Base-by-base conservation (phyloP, 2,888 invertebrate species). In the Ectropis crepuscularia region DNA sequence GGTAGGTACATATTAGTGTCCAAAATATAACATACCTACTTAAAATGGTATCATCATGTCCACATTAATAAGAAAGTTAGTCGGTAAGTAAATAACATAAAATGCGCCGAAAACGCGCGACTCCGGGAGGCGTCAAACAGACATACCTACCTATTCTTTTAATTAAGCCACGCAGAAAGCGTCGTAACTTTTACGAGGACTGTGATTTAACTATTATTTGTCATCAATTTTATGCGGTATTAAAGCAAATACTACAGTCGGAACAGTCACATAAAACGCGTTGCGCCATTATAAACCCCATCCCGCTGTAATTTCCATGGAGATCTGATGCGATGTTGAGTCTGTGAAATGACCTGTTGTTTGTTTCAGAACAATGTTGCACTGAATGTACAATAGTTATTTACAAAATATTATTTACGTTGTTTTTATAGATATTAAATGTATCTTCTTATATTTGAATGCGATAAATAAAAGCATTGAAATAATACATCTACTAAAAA, bases 201-300 rank as follows among this genome's bases (percentile, higher is more conserved):
- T 78, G 84, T 90, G 92, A 92, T 92, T 92, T 92, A 90, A 92
- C 90, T 92, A 92, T 92, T 92, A 92, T 92, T 92, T 92, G 91
- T 91, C 92, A 89, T 92, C 88, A 91, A 91, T 90, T 92, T 91
- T 87, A 92, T 89, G 89, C 80, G 84, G 81, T 78, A 85, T 83
- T 89, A 88, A 89, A 90, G 85, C 84, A 90, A 89, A 90, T 88
- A 77, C 77, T 82, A 79, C 73, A 74, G 76, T 75, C 71, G 75
- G 74, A 77, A 77, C 74, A 77, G 78, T 82, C 77, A 70, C 79
- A 81, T 84, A 80, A 83, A 85, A 81, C 69, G 67, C 65, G 63
- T 67, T 64, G 49, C 55, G 58, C 57, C 65, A 57, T 55, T 64
- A 51, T 47, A 60, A 55, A 49, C 37, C 53, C 47, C 48, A 51